Conservation (phyloP, 2,113 vertebrate genomes). For the Cervus canadensis region DNA sequence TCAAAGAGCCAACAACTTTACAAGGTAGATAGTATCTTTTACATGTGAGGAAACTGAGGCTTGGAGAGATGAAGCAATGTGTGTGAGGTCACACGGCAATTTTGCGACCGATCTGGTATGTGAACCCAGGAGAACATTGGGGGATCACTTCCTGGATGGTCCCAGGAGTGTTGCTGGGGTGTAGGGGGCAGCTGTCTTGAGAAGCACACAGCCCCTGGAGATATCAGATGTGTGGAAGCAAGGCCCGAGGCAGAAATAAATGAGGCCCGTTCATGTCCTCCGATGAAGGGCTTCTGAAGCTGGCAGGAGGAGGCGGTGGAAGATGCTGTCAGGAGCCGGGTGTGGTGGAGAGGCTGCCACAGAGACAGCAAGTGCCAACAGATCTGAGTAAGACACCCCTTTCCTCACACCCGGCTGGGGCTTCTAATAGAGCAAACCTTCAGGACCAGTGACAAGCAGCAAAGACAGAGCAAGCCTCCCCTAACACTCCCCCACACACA, state of each 20-base stretch:
- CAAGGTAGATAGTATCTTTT: not conserved
- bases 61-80: not conserved
- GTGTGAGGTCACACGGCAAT: not conserved
- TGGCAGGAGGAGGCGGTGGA: not conserved
- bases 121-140: not conserved
- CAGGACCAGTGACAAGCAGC: not conserved
- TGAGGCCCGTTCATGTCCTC: not conserved
- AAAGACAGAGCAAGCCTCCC: not conserved
- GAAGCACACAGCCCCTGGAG: not conserved
- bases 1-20: not conserved
- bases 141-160: not conserved
- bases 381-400: not conserved
- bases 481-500: not conserved
- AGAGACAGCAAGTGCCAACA: not conserved
- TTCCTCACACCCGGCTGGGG: not conserved
- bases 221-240: not conserved
- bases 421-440: not conserved
- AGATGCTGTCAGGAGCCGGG: not conserved
- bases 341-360: accelerated
- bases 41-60: not conserved
- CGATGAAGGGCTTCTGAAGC: not conserved
- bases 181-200: not conserved
- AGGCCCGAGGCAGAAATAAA: not conserved
- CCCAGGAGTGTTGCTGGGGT: not conserved
- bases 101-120: not conserved